Base-by-base conservation (phyloP, 2,888 invertebrate species). In the Thera britannica region DNA sequence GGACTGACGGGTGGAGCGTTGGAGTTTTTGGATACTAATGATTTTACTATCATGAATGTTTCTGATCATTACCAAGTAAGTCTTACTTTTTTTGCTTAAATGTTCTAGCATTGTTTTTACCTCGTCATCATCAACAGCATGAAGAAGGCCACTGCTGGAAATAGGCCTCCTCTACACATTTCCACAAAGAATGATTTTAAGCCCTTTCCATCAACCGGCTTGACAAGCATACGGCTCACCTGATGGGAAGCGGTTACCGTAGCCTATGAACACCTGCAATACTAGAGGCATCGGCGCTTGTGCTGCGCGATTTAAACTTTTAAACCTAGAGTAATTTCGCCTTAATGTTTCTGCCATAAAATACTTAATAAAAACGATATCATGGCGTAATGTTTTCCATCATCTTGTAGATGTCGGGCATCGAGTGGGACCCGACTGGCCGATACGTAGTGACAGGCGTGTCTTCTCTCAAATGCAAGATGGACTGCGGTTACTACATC, bases 361-460 rank as follows among this genome's bases (percentile, higher is more conserved):
- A n/a, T n/a, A 1, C 41, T 46, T 9, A 46, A 9, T 46, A 9
- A 46, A 8, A 9, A 9, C 9, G 9, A 3, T 9, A 46, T 1
- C 44, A 46, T 46, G 9, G 9, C 9, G 23, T 8, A 5, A 34
- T 23, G 6, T 23, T 51, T 9, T 51, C 23, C 11, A 46, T 55
- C 44, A 48, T 48, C 3, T 41, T 56, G 0, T n/a, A 96, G 88
- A 96, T 96, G 86, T 98, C 98, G 0, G 98, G 99, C 85, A 98
- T 99, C 1, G 99, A 99, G 88, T 99, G 99, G 99, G 99, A 99
- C 91, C 99, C 99, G 1, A 99, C 99, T 2, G 99, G 99, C 1
- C 96, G 99, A 72, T 99, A 98, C 84, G 98, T 99, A 11, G 97
- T 98, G 62, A 98, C 99, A 0, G 98, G 97, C 0, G 98, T 99